A percentile compares a stretch with the other conserved stretches of the same genome.
These are phyloP conservation scores for Palythoa grandiflora DNA, from an alignment of 92 coral and sea anemone species.

Conservation along the genomic window DNA sequence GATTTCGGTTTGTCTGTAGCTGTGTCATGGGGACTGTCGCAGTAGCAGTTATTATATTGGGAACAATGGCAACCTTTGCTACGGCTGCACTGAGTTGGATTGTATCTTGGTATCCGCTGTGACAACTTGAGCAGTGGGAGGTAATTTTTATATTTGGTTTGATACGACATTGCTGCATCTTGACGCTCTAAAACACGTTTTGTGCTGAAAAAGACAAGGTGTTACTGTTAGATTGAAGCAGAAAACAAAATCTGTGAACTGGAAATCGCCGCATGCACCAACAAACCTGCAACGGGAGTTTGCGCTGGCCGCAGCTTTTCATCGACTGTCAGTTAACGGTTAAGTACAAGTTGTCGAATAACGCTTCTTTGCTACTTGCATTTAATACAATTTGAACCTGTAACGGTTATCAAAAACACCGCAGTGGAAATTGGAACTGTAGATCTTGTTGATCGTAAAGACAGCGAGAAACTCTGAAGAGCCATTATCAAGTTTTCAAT, in stretches of 20 bases:
- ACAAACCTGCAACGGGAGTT: neutral
- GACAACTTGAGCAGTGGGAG: neutral
- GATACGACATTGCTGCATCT: neutral
- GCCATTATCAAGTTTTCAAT: neutral
- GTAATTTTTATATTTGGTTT: no score
- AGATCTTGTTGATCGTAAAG: no score
- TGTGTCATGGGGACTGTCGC: slow-evolving; percentile 72
- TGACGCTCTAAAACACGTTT: neutral
- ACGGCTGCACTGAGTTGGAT: slow-evolving; percentile 93
- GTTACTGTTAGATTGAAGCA: neutral
- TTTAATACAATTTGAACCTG: neutral
- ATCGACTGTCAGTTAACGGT: neutral
- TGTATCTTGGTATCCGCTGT: slow-evolving; percentile 90
- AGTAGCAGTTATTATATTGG: slow-evolving; percentile 72
- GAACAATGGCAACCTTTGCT: slow-evolving; percentile 79
- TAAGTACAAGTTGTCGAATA: neutral
- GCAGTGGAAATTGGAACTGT: neutral
- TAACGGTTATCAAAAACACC: neutral
- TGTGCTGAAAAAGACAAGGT: neutral
- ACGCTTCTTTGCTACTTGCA: neutral
- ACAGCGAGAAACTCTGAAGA: neutral
- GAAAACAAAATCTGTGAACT: neutral
- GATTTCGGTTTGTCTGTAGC: neutral
- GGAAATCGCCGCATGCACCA: neutral
- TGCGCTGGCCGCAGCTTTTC: neutral